phyloP scores from a whole-genome alignment of 2,113 vertebrate genomes.

The Tragelaphus scriptus region DNA sequence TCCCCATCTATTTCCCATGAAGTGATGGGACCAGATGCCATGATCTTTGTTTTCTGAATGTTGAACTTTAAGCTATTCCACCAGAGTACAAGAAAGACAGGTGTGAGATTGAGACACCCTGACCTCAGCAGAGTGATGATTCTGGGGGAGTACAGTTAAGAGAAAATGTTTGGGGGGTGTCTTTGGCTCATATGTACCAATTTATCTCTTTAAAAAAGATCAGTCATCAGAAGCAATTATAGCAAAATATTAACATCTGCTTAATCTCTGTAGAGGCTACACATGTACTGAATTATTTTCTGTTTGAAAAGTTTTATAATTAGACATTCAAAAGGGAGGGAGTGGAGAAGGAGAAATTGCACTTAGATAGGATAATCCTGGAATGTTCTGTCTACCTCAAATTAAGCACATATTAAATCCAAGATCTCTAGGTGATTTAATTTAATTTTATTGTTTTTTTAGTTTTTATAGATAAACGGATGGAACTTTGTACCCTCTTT shows the following conservation, averaged over 20 bases:
- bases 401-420: not conserved
- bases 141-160: not conserved
- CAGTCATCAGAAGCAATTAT: not conserved
- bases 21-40: too few species aligned
- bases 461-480: not conserved
- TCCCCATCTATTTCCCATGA: too few species aligned
- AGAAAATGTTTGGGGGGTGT: not conserved
- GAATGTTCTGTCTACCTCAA: not conserved
- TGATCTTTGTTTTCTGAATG: too few species aligned
- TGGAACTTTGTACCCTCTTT: not conserved
- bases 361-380: not conserved
- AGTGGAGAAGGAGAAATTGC: not conserved
- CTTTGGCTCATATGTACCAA: not conserved
- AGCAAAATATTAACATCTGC: not conserved
- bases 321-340: not conserved
- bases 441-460: not conserved
- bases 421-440: not conserved
- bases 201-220: not conserved
- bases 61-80: not conserved
- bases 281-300: constrained; percentile 10
- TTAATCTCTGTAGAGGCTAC: not conserved
- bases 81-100: not conserved
- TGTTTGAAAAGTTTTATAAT: constrained; percentile 20
- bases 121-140: not conserved
- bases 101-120: not conserved